Evolutionary conservation across 2,888 invertebrate genomes (phyloP), one percentile per base, ranked within the genome.

Genomic region (Eupithecia vulgata): DNA sequence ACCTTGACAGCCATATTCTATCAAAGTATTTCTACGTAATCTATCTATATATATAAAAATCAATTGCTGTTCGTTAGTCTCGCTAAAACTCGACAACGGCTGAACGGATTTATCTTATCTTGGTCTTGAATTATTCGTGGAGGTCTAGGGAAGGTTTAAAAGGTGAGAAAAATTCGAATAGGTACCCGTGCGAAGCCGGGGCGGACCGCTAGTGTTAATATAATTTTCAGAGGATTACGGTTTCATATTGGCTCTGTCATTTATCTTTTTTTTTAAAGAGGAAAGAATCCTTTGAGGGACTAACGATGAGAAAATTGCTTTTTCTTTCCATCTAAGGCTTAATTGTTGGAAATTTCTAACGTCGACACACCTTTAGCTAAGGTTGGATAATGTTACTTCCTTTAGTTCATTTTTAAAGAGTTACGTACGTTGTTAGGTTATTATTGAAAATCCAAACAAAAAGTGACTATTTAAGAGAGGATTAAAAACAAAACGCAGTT

Each of bases 211-310:
- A n/a, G n/a, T n/a, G 34, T 68, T 48, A 37, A 59, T 66, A 67
- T 71, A 71, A 52, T 64, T 74, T 72, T 72, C 40, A n/a, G 65
- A 34, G 48, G 68, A 65, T 65, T 25, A 21, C 65, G 25, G 40
- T 70, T 70, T 70, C 21, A 68, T 45, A 71, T 68, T 71, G 61
- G 17, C 17, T 40, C 21, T 37, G 30, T 21, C 65, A 65, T 67
- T 57, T 25, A 57, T 67, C 67, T 57, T 65, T 17, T 65, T 65
- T 42, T n/a, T 37, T 21, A 65, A 64, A 21, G 37, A 65, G 40
- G 65, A 57, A 1, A 57, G 34, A 34, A 34, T 37, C 21, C 21
- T 65, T 40, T 15, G 21, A 42, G 21, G 13, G 40, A 6, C 5
- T 42, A 42, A 65, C 37, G 37, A 65, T 6, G 40, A 40, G 21